phyloP scores from a whole-genome alignment of 2,888 invertebrate species.

The Acleris holmiana region DNA sequence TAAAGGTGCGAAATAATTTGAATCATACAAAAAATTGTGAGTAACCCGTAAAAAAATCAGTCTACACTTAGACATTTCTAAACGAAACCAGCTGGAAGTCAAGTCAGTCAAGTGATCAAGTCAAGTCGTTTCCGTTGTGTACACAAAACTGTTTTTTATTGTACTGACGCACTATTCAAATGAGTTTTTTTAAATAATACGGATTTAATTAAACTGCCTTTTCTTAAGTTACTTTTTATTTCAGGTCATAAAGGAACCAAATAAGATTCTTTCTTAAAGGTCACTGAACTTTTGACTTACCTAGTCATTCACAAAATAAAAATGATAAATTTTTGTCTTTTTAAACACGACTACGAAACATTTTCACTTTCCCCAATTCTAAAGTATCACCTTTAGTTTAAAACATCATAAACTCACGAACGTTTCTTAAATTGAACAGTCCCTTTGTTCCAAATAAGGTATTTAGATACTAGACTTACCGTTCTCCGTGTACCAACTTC shows the following conservation, averaged over 20 bases:
- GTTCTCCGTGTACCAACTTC: slow-evolving; percentile 97
- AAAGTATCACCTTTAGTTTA: background rate
- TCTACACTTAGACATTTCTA: slow-evolving; percentile 1
- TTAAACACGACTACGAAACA: background rate
- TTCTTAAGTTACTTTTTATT: too few species aligned
- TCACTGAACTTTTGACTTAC: slow-evolving; percentile 64
- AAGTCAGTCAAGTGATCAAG: too few species aligned
- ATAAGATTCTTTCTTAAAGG: slow-evolving; percentile 43
- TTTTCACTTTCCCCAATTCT: background rate
- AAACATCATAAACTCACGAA: background rate
- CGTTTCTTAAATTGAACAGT: background rate
- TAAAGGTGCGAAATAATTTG: background rate
- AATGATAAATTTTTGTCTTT: background rate
- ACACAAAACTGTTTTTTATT: too few species aligned
- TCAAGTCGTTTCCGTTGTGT: too few species aligned
- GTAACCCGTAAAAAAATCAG: too few species aligned
- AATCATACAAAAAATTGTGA: background rate
- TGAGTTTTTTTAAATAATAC: too few species aligned
- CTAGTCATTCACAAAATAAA: slow-evolving; percentile 27
- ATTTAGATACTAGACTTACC: slow-evolving; percentile 82
- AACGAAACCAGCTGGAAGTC: slow-evolving; percentile 31
- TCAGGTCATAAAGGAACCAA: background rate
- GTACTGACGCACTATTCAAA: too few species aligned
- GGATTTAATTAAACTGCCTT: too few species aligned
- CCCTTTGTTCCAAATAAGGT: background rate